Percentiles rank a stretch among this genome's conserved stretches.
phyloP scores from a whole-genome alignment of 2,888 invertebrate species.

The Ophioninae sp. region DNA sequence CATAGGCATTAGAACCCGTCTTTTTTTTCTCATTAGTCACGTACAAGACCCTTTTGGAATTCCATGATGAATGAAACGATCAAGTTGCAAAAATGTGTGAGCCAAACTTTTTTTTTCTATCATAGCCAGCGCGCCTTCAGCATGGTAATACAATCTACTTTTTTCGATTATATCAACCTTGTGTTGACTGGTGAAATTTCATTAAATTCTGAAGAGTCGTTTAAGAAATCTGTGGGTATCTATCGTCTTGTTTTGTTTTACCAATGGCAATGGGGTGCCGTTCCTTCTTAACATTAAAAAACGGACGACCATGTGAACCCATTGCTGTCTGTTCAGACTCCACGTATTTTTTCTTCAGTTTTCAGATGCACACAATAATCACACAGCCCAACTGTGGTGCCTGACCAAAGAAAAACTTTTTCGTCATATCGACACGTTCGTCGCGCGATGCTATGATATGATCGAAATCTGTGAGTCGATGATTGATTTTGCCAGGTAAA shows the following conservation, averaged over 20 bases:
- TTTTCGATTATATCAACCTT: too few relatives aligned
- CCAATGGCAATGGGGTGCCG: too few relatives aligned
- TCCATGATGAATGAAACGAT: too few relatives aligned
- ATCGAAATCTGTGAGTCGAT: conserved; percentile 94
- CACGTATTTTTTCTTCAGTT: conserved; percentile 79
- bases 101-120: too few relatives aligned
- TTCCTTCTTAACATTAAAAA: too few relatives aligned
- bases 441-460: conserved; percentile 92
- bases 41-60: background rate
- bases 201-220: too few relatives aligned
- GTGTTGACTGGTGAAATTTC: too few relatives aligned
- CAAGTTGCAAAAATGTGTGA: too few relatives aligned
- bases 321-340: background rate
- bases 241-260: too few relatives aligned
- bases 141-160: too few relatives aligned
- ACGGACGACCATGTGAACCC: background rate
- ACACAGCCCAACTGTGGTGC: conserved; percentile 85
- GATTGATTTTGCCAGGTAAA: conserved; percentile 91
- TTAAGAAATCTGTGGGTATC: too few relatives aligned
- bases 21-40: background rate
- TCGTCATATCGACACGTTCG: conserved; percentile 92
- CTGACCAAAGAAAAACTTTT: conserved; percentile 91
- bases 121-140: too few relatives aligned
- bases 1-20: background rate
- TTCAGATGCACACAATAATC: conserved; percentile 84